A percentile compares a stretch with the other conserved stretches of the same genome.
Evolutionary conservation across 2,888 invertebrate species (phyloP).

Genomic region (Dermolepida albohirtum): DNA sequence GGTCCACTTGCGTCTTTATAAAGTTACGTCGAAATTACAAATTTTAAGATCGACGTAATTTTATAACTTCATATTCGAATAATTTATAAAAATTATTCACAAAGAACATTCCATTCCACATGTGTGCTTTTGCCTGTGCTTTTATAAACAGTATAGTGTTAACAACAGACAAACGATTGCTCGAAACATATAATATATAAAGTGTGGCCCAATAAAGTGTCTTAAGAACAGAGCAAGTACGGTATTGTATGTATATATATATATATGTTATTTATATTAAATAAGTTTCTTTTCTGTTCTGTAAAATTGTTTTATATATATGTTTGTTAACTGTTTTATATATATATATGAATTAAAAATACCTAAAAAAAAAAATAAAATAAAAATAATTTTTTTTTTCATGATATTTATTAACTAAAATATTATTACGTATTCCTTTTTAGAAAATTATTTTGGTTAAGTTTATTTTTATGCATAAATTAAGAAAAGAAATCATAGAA

Average conservation of each 20-base stretch:
- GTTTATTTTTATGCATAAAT: too few relatives aligned
- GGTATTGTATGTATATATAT: conserved; percentile 32
- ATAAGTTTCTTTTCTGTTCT: conserved; percentile 37
- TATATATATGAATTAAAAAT: conserved; percentile 42
- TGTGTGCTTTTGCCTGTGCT: conserved; percentile 56
- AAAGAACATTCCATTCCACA: conserved; percentile 37
- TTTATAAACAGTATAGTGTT: conserved; percentile 54
- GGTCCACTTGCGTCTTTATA: conserved; percentile 14
- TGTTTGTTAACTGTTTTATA: conserved; percentile 40
- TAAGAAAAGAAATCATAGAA: too few relatives aligned
- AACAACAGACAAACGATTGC: conserved; percentile 65
- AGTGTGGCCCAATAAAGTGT: conserved; percentile 62
- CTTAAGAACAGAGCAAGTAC: conserved; percentile 61
- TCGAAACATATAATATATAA: conserved; percentile 64
- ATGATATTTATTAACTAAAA: background rate
- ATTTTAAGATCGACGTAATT: background rate
- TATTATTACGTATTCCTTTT: background rate
- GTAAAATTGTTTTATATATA: conserved; percentile 42
- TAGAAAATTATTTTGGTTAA: too few relatives aligned
- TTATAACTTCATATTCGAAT: conserved; percentile 5
- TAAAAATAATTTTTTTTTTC: background rate
- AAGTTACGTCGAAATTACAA: conserved; percentile 29
- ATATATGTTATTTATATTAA: conserved; percentile 8
- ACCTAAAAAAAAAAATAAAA: too few relatives aligned
- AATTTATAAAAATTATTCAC: too few relatives aligned